Conservation (phyloP, 2,797 vertebrate genomes). For the Xyrichtys novacula region DNA sequence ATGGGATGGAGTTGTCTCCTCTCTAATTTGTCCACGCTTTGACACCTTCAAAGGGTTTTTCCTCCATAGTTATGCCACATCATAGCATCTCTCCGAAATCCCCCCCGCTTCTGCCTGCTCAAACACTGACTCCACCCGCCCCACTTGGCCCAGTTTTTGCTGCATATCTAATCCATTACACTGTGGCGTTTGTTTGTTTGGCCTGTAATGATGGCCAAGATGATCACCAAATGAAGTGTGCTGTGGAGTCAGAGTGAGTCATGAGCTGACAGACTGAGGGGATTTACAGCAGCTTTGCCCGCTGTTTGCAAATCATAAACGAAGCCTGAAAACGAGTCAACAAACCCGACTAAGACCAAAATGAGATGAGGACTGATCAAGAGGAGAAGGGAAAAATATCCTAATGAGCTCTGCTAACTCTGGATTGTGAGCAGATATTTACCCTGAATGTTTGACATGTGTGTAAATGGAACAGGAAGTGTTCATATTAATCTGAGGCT, state of each 20-base stretch:
- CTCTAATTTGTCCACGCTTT: conserved; percentile 52
- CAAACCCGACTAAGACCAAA: conserved; percentile 13
- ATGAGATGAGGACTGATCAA: conserved; percentile 17
- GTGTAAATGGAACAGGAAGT: conserved; percentile 14
- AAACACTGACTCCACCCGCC: conserved; percentile 10
- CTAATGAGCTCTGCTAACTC: conserved; percentile 34
- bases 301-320: conserved; percentile 53
- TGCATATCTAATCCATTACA: conserved; percentile 54
- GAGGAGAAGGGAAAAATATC: conserved; percentile 24
- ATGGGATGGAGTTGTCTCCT: conserved; percentile 44
- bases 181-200: conserved; percentile 51
- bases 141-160: conserved; percentile 52
- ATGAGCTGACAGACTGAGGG: conserved; percentile 48
- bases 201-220: conserved; percentile 46
- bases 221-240: conserved; percentile 56
- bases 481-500: conserved; percentile 23
- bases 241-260: conserved; percentile 49
- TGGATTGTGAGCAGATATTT: conserved; percentile 22
- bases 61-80: conserved; percentile 24
- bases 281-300: conserved; percentile 60
- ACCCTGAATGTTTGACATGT: conserved; percentile 29
- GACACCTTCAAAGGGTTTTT: conserved; percentile 54
- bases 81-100: conserved; percentile 5
- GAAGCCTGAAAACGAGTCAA: conserved; percentile 59
- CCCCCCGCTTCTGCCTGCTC: neutral